Evolutionary conservation across 2,797 vertebrate genomes (phyloP).

Genomic region (Pangasius sanitwongsei): DNA sequence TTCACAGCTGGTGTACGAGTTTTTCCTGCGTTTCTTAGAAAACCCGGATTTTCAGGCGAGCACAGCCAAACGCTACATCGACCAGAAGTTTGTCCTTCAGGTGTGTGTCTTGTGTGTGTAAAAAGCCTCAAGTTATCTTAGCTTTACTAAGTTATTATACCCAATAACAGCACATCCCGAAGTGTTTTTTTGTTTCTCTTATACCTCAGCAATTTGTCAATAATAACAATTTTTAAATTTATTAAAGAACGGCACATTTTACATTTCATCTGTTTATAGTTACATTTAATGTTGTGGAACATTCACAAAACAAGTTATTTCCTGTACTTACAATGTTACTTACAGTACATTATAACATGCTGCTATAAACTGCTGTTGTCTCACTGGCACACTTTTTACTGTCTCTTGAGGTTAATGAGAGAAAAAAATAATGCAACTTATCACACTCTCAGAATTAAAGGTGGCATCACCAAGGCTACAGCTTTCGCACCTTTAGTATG

Average conservation of each 20-base stretch:
- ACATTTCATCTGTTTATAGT: neutral
- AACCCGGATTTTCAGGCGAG: slow-evolving; percentile 97
- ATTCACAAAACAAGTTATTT: neutral
- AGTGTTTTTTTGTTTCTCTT: neutral
- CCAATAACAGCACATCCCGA: neutral
- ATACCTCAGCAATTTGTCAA: neutral
- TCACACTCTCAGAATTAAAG: neutral
- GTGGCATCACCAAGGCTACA: no score
- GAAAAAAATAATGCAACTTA: neutral
- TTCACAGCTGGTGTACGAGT: slow-evolving; percentile 95
- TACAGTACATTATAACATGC: no score
- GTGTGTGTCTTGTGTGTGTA: slow-evolving; percentile 69
- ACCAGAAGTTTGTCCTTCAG: slow-evolving; percentile 99
- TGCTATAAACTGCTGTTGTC: neutral
- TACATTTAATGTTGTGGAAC: neutral
- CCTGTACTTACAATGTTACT: no score
- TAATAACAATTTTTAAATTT: neutral
- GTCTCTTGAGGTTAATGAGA: neutral
- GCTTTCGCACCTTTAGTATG: neutral
- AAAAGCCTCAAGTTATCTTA: neutral
- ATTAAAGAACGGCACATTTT: neutral
- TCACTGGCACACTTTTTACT: neutral
- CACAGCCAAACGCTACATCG: slow-evolving; percentile 92
- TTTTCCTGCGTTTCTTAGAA: slow-evolving; percentile 95
- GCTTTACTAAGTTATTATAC: neutral